Base-by-base conservation (phyloP, 2,888 invertebrate species). In the Drosophila meridiana region DNA sequence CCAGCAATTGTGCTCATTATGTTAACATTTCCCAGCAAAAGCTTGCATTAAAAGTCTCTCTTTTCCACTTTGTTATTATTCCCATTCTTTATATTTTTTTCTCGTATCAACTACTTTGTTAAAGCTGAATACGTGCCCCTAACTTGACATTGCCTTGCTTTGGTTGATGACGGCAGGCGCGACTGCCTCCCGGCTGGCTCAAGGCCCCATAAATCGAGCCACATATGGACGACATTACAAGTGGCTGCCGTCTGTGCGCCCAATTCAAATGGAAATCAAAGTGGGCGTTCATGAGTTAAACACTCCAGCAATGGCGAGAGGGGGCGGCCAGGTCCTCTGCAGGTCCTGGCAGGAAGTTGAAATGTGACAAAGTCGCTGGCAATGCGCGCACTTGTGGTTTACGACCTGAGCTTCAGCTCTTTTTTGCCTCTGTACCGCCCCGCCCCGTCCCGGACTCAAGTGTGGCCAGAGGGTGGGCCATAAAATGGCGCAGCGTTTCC, bases 271-370 rank as follows among this genome's bases (percentile, higher is more conserved):
- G 89, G 88, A 90, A 91, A 91, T 91, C 90, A 90, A 89, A 91
- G 91, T 91, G 91, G 92, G 91, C 90, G 92, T 91, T 83, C 85
- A 91, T 90, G 90, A 92, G 91, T 91, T 90, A 91, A 88, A 83
- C 90, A 92, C 91, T 90, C 82, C 61, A 32, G 30, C 56, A 20
- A 26, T 43, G 56, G 63, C 50, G 40, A 28, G 55, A 45, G 52
- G 55, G 48, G 52, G 55, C 45, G 48, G 47, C 28, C 38, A 34
- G 59, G 55, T 48, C 55, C 64, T 50, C 13, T n/a, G 57, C 50
- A 42, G 62, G 36, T 65, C 50, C 67, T 78, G 87, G 76, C 69
- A 83, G 87, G 79, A 76, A 73, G 77, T 77, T 69, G 73, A 76
- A 71, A 64, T 82, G 85, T 87, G 85, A 86, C 85, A 86, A 84